Percentiles rank a stretch among this genome's conserved stretches.
These are phyloP conservation scores for Hormaphis cornu DNA, from an alignment of 1,140 invertebrate species.

Conservation along the genomic window DNA sequence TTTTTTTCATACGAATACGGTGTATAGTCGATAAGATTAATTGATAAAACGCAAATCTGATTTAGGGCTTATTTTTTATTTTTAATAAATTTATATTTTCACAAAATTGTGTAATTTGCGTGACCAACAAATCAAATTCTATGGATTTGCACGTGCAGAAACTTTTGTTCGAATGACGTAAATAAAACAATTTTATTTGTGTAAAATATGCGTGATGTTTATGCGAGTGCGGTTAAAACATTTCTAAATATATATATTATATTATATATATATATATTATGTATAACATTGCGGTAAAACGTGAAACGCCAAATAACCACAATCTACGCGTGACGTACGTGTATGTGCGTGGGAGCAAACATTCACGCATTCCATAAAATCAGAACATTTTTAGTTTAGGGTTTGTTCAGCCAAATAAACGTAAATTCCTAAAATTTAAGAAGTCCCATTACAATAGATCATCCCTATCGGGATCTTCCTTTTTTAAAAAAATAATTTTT, in stretches of 20 bases:
- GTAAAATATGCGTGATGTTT: background rate
- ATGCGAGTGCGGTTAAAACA: background rate
- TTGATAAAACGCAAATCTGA: too few species aligned
- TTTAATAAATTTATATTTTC: too few species aligned
- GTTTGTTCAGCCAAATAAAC: too few species aligned
- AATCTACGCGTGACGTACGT: background rate
- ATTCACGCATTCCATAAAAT: background rate
- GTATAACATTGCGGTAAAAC: background rate
- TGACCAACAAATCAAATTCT: background rate
- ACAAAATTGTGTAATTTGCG: too few species aligned
- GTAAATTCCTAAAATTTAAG: too few species aligned
- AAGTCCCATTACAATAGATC: too few species aligned
- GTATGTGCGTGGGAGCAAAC: background rate
- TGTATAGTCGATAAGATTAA: too few species aligned
- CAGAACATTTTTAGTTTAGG: background rate
- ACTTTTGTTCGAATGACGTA: constrained; percentile 12
- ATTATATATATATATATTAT: too few species aligned
- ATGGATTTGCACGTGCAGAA: background rate
- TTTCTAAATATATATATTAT: constrained; percentile 30
- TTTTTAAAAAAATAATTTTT: too few species aligned
- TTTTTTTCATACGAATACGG: too few species aligned
- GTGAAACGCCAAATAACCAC: background rate
- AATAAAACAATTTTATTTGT: background rate
- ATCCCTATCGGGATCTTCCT: too few species aligned
- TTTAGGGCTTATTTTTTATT: too few species aligned